Evolutionary conservation across 2,113 vertebrate genomes (phyloP).

Genomic region (Gila orcuttii): DNA sequence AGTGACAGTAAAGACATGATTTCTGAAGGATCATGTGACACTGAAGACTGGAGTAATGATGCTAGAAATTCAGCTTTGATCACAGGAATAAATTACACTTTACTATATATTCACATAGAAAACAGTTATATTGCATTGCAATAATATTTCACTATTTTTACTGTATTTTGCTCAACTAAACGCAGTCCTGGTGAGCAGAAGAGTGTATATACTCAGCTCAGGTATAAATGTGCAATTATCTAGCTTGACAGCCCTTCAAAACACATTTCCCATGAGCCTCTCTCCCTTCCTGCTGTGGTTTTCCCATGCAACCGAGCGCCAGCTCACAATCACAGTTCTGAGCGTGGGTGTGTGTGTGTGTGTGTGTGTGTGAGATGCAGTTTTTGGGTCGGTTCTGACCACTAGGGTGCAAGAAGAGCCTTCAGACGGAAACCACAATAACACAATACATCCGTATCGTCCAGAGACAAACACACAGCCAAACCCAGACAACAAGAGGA

Average conservation of each 20-base stretch:
- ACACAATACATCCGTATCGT: not conserved
- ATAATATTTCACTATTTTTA: not conserved
- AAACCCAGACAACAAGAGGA: not conserved
- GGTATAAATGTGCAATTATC: not conserved
- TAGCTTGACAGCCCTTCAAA: not conserved
- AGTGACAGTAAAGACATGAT: not conserved
- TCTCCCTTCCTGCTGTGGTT: constrained; percentile 35
- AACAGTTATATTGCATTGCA: not conserved
- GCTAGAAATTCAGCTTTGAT: not conserved
- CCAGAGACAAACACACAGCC: not conserved
- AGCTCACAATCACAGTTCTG: not conserved
- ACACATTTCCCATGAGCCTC: constrained; percentile 35
- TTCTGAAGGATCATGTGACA: not conserved
- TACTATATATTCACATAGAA: not conserved
- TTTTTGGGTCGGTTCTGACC: constrained; percentile 25
- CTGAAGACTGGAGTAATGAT: not conserved
- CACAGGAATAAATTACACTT: not conserved
- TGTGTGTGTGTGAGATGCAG: not conserved
- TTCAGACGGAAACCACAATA: constrained; percentile 4
- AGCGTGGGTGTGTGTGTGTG: not conserved
- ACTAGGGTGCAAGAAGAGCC: constrained; percentile 10
- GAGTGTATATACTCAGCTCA: not conserved
- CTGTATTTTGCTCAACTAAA: not conserved
- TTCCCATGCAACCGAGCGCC: constrained; percentile 40
- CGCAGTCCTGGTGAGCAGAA: not conserved